phyloP scores from a whole-genome alignment of 23 tunicate genomes.

The Ascidia mentula region DNA sequence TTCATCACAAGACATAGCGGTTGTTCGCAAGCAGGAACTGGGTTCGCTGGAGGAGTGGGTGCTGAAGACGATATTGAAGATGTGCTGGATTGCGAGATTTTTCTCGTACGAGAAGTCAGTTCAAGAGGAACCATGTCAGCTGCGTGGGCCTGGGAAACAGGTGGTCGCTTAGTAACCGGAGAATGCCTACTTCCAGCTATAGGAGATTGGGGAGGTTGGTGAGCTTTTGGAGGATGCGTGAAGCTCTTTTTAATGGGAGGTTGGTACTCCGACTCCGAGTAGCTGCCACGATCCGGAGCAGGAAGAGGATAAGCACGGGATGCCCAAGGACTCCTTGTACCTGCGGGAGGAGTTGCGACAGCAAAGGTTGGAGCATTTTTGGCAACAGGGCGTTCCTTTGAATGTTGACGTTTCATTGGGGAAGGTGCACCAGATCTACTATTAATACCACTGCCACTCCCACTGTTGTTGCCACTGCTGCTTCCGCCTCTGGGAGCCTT shows the following conservation, averaged over 20 bases:
- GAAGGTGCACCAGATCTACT: neutral
- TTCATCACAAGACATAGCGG: neutral
- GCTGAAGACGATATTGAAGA: neutral
- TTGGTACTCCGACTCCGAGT: neutral
- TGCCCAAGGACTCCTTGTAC: conserved; percentile 68
- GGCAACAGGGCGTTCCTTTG: neutral
- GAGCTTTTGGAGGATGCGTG: conserved; percentile 1
- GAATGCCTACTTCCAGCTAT: neutral
- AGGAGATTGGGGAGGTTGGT: neutral
- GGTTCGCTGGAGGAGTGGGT: neutral
- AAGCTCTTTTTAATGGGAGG: neutral
- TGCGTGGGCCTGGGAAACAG: neutral
- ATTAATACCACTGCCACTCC: neutral
- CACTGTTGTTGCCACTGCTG: too few species aligned
- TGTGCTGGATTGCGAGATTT: neutral
- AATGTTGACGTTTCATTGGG: neutral
- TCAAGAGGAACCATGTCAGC: neutral
- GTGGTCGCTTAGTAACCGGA: neutral
- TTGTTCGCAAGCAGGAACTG: neutral
- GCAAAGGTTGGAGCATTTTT: neutral
- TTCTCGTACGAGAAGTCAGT: neutral
- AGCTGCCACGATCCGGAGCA: neutral
- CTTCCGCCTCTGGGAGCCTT: neutral
- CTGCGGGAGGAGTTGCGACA: conserved; percentile 31
- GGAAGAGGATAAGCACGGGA: conserved; percentile 31